Evolutionary conservation across 2,888 invertebrate species (phyloP), one percentile per base, ranked within the genome.

Genomic region (Polyommatus iphigenia): DNA sequence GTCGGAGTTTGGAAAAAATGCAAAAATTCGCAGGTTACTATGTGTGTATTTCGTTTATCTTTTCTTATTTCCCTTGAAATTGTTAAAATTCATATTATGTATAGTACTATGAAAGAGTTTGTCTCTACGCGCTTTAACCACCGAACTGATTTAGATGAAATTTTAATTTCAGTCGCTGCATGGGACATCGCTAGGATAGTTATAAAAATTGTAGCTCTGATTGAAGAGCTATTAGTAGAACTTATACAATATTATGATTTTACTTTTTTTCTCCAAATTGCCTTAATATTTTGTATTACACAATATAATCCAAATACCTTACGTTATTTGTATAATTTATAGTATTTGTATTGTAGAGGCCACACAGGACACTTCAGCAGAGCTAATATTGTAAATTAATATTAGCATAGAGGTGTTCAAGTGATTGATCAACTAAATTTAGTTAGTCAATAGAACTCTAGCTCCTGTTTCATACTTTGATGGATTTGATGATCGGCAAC

Each of bases 341-440:
- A 24, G 15, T 62, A 62, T 24, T 62, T 62, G 59, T 59, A 59
- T 59, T n/a, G 10, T 62, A 10, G 3, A 62, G 62, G 62, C 24
- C 62, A 62, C 13, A 24, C 24, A 62, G 24, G 62, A 62, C 24
- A 24, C 20, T 62, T 24, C 24, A 62, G 24, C 2, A 20, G 24
- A 13, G 3, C 20, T 24, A 62, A 62, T 13, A 62, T 3, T 62
- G 62, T 62, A 62, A 62, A 24, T 24, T 3, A 13, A 62, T 62
- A 62, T 62, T 62, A 4, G 13, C 62, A 62, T 24, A 62, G 62
- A 62, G 62, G 10, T 24, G 24, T 62, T 24, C 13, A 20, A 62
- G 62, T 62, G 62, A 59, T 59, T 59, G 20, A 62, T 62, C 10
- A 62, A 24, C 24, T 24, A 62, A 62, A 62, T 62, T 62, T 62